Percentiles rank a stretch among this genome's conserved stretches.
These are phyloP conservation scores for Esox niger DNA, from an alignment of 2,113 vertebrate genomes.

Conservation along the genomic window DNA sequence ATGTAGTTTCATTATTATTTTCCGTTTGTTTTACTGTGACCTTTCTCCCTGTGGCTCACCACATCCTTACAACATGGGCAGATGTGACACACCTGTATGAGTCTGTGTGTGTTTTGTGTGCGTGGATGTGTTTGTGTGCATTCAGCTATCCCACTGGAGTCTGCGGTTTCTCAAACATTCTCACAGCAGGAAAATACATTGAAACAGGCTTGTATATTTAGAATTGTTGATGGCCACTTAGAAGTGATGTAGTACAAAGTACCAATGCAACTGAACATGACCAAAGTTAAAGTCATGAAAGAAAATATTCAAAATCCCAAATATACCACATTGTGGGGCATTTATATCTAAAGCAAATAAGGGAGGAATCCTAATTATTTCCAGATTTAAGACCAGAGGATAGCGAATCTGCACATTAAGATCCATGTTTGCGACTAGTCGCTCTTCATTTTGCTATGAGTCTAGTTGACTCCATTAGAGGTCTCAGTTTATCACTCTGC, in stretches of 20 bases:
- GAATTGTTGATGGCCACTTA: slow-evolving; percentile 49
- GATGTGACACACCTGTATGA: not conserved
- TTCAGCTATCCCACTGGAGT: slow-evolving; percentile 12
- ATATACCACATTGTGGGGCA: not conserved
- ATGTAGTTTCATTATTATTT: no score
- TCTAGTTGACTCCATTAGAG: slow-evolving; percentile 7
- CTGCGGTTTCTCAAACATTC: not conserved
- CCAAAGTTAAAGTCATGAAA: slow-evolving; percentile 39
- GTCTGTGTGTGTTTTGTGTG: not conserved
- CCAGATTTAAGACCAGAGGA: not conserved
- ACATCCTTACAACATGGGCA: no score
- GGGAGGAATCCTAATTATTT: not conserved
- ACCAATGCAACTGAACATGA: slow-evolving; percentile 54
- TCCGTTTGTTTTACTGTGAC: no score
- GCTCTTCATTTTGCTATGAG: slow-evolving; percentile 26
- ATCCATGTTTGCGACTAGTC: not conserved
- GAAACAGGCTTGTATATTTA: not conserved
- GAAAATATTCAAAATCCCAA: slow-evolving; percentile 9
- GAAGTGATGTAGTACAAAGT: slow-evolving; percentile 53
- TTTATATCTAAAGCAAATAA: not conserved
- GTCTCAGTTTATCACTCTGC: slow-evolving; percentile 37
- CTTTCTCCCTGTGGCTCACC: no score
- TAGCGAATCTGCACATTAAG: not conserved
- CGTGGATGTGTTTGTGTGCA: slow-evolving; percentile 17
- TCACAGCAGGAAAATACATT: not conserved